Conservation (phyloP, 1,140 invertebrate species). For the Procambarus virginalis region DNA sequence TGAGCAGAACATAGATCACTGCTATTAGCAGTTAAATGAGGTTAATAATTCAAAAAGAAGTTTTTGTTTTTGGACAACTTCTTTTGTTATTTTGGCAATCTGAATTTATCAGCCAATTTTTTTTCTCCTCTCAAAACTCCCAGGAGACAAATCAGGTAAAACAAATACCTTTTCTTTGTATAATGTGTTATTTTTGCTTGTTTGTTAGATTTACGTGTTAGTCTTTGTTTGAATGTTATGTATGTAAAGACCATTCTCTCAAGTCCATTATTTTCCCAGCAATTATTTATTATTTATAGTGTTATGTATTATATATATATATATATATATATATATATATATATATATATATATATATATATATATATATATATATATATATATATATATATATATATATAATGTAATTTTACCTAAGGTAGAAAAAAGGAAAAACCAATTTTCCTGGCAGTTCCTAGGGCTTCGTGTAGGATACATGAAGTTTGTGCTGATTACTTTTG, state of each 20-base stretch:
- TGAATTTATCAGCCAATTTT: slow-evolving; percentile 55
- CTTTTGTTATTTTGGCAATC: neutral
- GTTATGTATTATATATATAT: too few relatives aligned
- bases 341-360: too few relatives aligned
- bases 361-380: too few relatives aligned
- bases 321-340: too few relatives aligned
- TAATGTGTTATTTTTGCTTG: slow-evolving; percentile 39
- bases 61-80: neutral
- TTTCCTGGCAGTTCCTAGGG: too few relatives aligned
- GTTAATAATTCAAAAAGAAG: neutral
- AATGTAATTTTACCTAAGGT: too few relatives aligned
- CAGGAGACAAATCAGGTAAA: slow-evolving; percentile 67
- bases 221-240: slow-evolving; percentile 33
- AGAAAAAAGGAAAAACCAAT: too few relatives aligned
- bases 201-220: slow-evolving; percentile 40
- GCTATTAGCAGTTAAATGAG: neutral
- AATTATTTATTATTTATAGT: too few relatives aligned
- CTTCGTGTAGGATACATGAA: too few relatives aligned
- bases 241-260: neutral
- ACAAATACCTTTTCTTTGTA: slow-evolving; percentile 9
- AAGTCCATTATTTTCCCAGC: too few relatives aligned
- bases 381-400: too few relatives aligned
- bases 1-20: neutral
- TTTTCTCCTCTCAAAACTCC: slow-evolving; percentile 33
- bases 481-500: too few relatives aligned